Evolutionary conservation across 2,113 vertebrate species (phyloP).

Genomic region (human (Homo sapiens)): GRCh38 chr2:65112501-65113000

Average conservation of each 20-base stretch:
- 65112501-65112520: neutral
- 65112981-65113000: no score
- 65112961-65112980: no score
- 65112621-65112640: neutral
- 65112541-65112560: neutral
- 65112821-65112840: neutral
- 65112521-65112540: neutral
- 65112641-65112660: neutral
- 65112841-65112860: neutral
- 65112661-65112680: neutral
- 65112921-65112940: neutral
- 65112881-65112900: neutral
- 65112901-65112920: neutral
- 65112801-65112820: neutral
- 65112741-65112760: neutral
- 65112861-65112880: neutral
- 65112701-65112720: neutral
- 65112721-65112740: neutral
- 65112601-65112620: neutral
- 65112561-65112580: neutral
- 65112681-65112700: neutral
- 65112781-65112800: neutral
- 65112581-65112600: neutral
- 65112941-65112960: no score
- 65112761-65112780: constrained; percentile 1